Base-by-base conservation (phyloP, 2,888 invertebrate species). In the Melanargia galathea region DNA sequence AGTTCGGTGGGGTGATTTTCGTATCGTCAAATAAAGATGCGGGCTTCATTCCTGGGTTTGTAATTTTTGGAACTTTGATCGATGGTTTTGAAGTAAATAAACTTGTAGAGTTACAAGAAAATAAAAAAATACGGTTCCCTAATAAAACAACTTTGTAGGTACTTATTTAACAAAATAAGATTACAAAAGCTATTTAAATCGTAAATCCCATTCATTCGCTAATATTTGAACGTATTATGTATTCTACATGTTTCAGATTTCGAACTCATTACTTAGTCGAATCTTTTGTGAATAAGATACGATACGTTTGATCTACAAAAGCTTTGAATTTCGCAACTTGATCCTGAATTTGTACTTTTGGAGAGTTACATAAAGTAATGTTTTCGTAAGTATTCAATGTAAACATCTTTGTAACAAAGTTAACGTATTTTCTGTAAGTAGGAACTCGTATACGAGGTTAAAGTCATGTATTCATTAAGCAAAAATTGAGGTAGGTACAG, bases 281-380 rank as follows among this genome's bases (percentile, higher is more conserved):
- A 76, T 80, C 80, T 79, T 82, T 82, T 81, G 79, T 79, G 79
- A 81, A 83, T 79, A 80, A 78, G 79, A 82, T 78, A 81, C 78
- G 75, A 72, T 70, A 68, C 75, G 78, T 83, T 84, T 83, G 82
- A 84, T 84, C 78, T 79, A 55, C 33, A 51, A 64, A 61, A 57
- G 52, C 57, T 57, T 57, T 64, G 46, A 38, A 48, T 52, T 61
- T 64, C 51, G 45, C 52, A 52, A 61, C 64, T 57, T 46, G 24
- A 58, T 64, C 54, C 57, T 8, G 13, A 40, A 51, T 60, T 51
- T 38, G 40, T 30, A 60, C 26, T 60, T 51, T 52, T 40, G 40
- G 24, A 18, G 45, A 38, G 38, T 13, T 22, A 46, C 1, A 10
- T 18, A 24, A 46, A 20, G 16, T 33, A 35, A 59, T 3, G 49